Percentiles rank a stretch among this genome's conserved stretches.
Conservation (phyloP, 1,140 invertebrate genomes). For the Charaxes varanes region DNA sequence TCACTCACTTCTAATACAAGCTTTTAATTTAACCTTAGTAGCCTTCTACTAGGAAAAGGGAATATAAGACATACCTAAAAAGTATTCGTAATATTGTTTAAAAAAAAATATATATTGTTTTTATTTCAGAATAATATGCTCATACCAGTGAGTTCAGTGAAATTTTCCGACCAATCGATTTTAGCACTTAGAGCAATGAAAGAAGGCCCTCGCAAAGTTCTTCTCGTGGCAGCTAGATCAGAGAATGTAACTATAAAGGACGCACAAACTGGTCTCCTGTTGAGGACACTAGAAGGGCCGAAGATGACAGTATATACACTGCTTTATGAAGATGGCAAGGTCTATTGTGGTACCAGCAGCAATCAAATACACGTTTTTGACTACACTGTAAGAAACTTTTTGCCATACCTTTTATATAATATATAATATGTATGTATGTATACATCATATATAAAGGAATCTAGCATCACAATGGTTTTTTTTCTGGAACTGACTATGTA, state of each 20-base stretch:
- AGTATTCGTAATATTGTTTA: too few relatives aligned
- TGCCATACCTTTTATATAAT: too few relatives aligned
- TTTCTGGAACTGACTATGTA: too few relatives aligned
- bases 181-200: slow-evolving; percentile 79
- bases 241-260: slow-evolving; percentile 80
- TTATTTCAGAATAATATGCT: slow-evolving; percentile 70
- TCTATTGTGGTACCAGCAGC: slow-evolving; percentile 81
- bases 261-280: slow-evolving; percentile 76
- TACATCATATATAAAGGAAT: too few relatives aligned
- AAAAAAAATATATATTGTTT: too few relatives aligned
- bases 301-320: slow-evolving; percentile 80
- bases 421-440: too few relatives aligned
- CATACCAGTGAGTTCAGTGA: slow-evolving; percentile 73
- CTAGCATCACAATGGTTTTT: too few relatives aligned
- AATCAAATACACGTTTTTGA: slow-evolving; percentile 80
- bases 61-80: too few relatives aligned
- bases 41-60: background rate
- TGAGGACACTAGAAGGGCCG: slow-evolving; percentile 77
- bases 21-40: too few relatives aligned
- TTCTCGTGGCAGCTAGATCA: slow-evolving; percentile 79
- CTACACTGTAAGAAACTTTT: slow-evolving; percentile 79
- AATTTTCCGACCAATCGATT: slow-evolving; percentile 77
- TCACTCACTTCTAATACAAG: too few relatives aligned
- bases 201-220: slow-evolving; percentile 78
- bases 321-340: slow-evolving; percentile 76